Base-by-base conservation (phyloP, 2,797 vertebrate species). In the Loris lydekkerianus region DNA sequence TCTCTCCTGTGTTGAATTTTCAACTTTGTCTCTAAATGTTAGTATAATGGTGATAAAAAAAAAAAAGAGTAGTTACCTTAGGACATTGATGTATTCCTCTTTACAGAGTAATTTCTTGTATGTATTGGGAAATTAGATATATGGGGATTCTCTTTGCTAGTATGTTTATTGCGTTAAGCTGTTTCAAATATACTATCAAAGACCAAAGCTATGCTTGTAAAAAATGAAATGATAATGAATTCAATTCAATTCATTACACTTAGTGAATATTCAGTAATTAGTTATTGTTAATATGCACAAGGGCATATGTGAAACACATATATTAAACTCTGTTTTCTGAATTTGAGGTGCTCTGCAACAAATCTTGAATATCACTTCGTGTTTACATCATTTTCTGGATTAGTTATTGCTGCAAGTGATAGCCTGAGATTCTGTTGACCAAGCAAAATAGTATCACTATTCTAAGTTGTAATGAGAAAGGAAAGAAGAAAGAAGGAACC, bases 181-280 rank as follows among this genome's bases (percentile, higher is more conserved):
- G 4, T 93, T 93, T 89, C 69, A 87, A 58, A 86, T 14, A 31
- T 80, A 31, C 23, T 82, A 76, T 31, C 23, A 23, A 86, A 93
- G 49, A 31, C 13, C n/a, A 67, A 60, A 37, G 5, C 8, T 34
- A 75, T 3, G 29, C 17, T 73, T 92, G 9, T 27, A 46, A 89
- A 77, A 91, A 91, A 70, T 43, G 11, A 70, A 77, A 31, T 60
- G 29, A 40, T 56, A 69, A 31, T 34, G 2, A 75, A 46, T 85
- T 67, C 13, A 78, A 46, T 81, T 67, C 13, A 43, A 60, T 70
- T 83, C 2, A 72, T 78, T 90, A 82, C 17, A 25, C 49, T 81
- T 87, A 31, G 81, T 72, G 80, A 84, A 76, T 25, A 87, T 31
- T 21, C 7, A 70, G 3, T 43, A 81, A 40, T 84, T 93, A 84